phyloP scores from a whole-genome alignment of 2,888 invertebrate species.

The Polydesmus complanatus region DNA sequence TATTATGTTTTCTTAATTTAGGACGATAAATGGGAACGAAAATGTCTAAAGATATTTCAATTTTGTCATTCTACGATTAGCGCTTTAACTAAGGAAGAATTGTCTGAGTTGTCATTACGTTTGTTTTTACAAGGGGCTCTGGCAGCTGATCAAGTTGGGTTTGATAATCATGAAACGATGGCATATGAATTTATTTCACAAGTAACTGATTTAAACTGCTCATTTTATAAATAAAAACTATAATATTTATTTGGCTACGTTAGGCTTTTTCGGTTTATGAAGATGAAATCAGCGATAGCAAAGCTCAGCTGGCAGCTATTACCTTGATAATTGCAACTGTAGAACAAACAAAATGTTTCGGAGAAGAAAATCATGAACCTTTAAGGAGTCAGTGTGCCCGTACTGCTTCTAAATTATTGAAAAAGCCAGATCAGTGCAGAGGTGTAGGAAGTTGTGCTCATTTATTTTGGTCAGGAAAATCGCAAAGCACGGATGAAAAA shows the following conservation, averaged over 20 bases:
- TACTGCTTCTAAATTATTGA: slow-evolving; percentile 86
- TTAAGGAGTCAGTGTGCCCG: slow-evolving; percentile 88
- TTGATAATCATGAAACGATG: slow-evolving; percentile 89
- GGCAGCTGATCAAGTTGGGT: slow-evolving; percentile 78
- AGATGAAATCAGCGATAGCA: slow-evolving; percentile 95
- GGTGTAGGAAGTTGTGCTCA: slow-evolving; percentile 88
- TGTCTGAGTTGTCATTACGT: slow-evolving; percentile 82
- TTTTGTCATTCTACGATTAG: slow-evolving; percentile 93
- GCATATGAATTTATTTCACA: slow-evolving; percentile 97
- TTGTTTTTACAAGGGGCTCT: slow-evolving; percentile 91
- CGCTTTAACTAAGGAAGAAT: slow-evolving; percentile 84
- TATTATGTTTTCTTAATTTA: slow-evolving; percentile 27
- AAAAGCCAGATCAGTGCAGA: slow-evolving; percentile 96
- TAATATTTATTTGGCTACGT: slow-evolving; percentile 15
- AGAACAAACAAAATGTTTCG: slow-evolving; percentile 86
- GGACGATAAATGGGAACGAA: slow-evolving; percentile 97
- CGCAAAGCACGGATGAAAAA: slow-evolving; percentile 23
- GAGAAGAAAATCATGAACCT: slow-evolving; percentile 93
- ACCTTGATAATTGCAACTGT: slow-evolving; percentile 89
- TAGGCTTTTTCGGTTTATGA: slow-evolving; percentile 93
- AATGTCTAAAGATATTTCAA: slow-evolving; percentile 94
- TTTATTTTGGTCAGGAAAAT: slow-evolving; percentile 83
- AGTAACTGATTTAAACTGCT: slow-evolving; percentile 34
- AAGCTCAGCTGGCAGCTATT: slow-evolving; percentile 90
- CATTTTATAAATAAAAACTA: slow-evolving; percentile 5